phyloP scores from a whole-genome alignment of 2,113 vertebrate genomes.

The Saguinus imperator region DNA sequence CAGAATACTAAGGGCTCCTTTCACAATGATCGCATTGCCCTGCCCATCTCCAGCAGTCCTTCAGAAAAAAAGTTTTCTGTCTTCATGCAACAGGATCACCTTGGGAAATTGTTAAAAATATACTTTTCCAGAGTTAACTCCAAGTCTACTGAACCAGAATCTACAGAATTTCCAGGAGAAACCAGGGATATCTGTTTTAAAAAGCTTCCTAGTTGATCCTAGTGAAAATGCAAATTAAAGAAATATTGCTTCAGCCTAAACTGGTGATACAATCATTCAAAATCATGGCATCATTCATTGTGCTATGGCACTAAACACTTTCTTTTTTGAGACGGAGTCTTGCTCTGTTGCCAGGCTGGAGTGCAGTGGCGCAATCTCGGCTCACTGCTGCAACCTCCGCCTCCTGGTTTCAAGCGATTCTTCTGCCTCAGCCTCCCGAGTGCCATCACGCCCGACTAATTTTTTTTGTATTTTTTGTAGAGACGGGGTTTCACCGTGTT shows the following conservation, averaged over 20 bases:
- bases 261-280: background rate
- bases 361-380: too few relatives aligned
- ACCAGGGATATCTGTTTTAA: background rate
- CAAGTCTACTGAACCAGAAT: background rate
- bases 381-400: too few relatives aligned
- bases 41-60: background rate
- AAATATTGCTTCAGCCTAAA: background rate
- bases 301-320: background rate
- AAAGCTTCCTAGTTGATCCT: background rate
- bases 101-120: background rate
- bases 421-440: too few relatives aligned
- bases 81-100: background rate
- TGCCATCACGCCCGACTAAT: too few relatives aligned
- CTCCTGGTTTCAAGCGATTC: too few relatives aligned
- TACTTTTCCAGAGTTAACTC: background rate
- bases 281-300: background rate
- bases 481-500: too few relatives aligned
- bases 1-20: background rate
- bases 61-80: background rate
- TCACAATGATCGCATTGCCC: background rate
- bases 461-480: too few relatives aligned
- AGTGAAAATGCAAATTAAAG: slow-evolving; percentile 18
- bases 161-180: background rate
- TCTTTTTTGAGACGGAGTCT: background rate
- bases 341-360: too few relatives aligned